These are phyloP conservation scores for Campopleginae sp. DNA, from an alignment of 2,888 invertebrate genomes.

Conservation along the genomic window DNA sequence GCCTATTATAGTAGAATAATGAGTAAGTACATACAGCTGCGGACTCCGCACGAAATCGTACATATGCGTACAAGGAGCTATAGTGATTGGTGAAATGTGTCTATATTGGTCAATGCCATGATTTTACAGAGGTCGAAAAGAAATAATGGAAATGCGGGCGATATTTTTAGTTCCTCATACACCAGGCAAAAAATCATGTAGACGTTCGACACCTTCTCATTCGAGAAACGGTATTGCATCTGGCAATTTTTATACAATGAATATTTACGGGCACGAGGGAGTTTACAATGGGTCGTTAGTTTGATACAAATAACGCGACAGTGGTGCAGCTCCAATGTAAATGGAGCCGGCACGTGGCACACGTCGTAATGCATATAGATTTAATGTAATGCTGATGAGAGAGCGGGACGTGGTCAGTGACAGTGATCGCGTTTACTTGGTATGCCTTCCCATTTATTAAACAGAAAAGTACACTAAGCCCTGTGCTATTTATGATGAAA, in stretches of 20 bases:
- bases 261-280: constrained; percentile 20
- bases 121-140: not conserved
- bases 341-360: constrained; percentile 55
- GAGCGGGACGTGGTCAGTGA: constrained; percentile 34
- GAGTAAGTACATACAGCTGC: constrained; percentile 39
- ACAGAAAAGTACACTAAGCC: constrained; percentile 18
- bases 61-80: not conserved
- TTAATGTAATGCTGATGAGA: constrained; percentile 61
- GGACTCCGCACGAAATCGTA: not conserved
- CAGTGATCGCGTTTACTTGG: constrained; percentile 46
- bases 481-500: not conserved
- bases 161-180: not conserved
- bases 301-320: constrained; percentile 54
- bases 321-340: constrained; percentile 37
- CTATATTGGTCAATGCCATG: not conserved
- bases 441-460: constrained; percentile 22
- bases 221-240: constrained; percentile 7
- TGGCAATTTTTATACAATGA: constrained; percentile 4
- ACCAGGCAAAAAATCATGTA: not conserved
- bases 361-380: constrained; percentile 57
- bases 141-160: not conserved
- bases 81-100: constrained; percentile 18
- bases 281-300: constrained; percentile 51
- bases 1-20: constrained; percentile 30
- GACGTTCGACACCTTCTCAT: not conserved